A percentile compares a stretch with the other conserved stretches of the same genome.
Conservation (phyloP, 2,797 vertebrate genomes). For the Tiaroga cobitis region DNA sequence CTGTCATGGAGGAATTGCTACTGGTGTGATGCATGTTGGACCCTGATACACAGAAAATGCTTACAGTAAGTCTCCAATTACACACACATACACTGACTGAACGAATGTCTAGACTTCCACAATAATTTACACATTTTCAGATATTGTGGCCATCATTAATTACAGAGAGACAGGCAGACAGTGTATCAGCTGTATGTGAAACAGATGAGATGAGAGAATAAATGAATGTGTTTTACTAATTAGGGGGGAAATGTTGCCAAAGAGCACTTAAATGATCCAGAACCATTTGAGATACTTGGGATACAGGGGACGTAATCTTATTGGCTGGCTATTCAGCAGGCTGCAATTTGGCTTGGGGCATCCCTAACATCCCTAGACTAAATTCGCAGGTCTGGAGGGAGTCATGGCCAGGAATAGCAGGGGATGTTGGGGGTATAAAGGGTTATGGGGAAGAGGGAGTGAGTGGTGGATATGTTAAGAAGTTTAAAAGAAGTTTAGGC, state of each 20-base stretch:
- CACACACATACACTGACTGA: not conserved
- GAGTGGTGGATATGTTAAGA: conserved; percentile 1
- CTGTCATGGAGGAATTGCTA: conserved; percentile 72
- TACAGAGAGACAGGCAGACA: conserved; percentile 24
- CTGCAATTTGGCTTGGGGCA: conserved; percentile 69
- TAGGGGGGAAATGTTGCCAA: conserved; percentile 27
- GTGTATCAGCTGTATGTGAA: conserved; percentile 9
- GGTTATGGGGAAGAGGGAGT: not conserved
- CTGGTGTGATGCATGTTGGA: conserved; percentile 85
- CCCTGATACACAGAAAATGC: conserved; percentile 71
- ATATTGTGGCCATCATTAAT: not conserved
- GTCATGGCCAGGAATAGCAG: conserved; percentile 21
- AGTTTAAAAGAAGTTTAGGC: not conserved
- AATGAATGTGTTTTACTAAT: conserved; percentile 23
- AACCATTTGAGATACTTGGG: conserved; percentile 37
- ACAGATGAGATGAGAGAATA: conserved; percentile 39
- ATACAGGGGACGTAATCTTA: conserved; percentile 73
- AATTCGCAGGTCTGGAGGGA: conserved; percentile 72
- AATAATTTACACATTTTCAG: conserved; percentile 12
- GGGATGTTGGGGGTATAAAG: conserved; percentile 6
- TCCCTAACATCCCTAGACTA: conserved; percentile 70
- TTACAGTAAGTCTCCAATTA: conserved; percentile 7
- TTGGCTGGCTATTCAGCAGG: conserved; percentile 75
- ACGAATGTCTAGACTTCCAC: not conserved
- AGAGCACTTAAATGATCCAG: conserved; percentile 23